Evolutionary conservation across 2,888 invertebrate species (phyloP).

Genomic region (Sisyra terminalis): DNA sequence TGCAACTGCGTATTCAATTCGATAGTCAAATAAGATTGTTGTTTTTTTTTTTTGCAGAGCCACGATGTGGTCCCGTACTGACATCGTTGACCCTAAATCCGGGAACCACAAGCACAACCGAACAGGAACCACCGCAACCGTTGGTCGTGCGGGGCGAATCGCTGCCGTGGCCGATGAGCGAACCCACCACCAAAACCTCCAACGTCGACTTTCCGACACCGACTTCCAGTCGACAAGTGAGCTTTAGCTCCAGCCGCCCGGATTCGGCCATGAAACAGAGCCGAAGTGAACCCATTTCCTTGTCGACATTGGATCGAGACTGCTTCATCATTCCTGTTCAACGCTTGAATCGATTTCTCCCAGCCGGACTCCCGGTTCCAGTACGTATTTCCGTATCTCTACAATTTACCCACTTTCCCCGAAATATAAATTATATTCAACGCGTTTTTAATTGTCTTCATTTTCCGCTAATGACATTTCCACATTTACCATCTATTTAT

Average conservation of each 20-base stretch:
- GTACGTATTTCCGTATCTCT: constrained; percentile 19
- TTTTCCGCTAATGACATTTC: no score
- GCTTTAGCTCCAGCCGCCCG: neutral
- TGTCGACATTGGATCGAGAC: constrained; percentile 72
- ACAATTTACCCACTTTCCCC: no score
- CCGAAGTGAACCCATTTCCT: constrained; percentile 32
- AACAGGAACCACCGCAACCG: constrained; percentile 52
- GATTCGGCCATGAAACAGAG: constrained; percentile 8
- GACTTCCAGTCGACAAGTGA: constrained; percentile 5
- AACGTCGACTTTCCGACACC: constrained; percentile 8
- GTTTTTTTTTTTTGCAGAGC: constrained; percentile 33
- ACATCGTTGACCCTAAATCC: constrained; percentile 35
- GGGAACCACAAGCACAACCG: constrained; percentile 20
- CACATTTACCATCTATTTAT: no score
- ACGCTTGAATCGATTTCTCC: constrained; percentile 72
- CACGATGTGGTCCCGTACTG: constrained; percentile 50
- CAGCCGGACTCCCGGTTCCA: constrained; percentile 72
- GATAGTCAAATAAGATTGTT: neutral
- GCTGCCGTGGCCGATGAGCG: constrained; percentile 34
- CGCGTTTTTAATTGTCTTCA: no score
- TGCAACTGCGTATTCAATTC: no score
- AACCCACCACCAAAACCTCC: constrained; percentile 21
- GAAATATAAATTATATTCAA: no score
- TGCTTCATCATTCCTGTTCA: constrained; percentile 89
- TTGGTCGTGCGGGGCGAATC: constrained; percentile 50